Base-by-base conservation (phyloP, 2,888 invertebrate genomes). In the Heliconius sara region DNA sequence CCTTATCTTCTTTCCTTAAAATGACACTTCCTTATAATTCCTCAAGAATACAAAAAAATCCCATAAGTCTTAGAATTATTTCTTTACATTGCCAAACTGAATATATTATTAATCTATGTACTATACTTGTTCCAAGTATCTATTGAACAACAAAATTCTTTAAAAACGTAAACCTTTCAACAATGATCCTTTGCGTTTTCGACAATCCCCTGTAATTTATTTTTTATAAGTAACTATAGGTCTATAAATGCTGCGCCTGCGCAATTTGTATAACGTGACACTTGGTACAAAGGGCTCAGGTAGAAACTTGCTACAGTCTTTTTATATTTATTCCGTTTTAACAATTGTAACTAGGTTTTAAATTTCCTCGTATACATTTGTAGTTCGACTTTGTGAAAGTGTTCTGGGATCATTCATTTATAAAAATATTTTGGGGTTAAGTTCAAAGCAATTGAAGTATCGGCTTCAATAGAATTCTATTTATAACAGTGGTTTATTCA, bases 331-430 rank as follows among this genome's bases (percentile, higher is more conserved):
- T 78, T 30, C 66, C 65, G 47, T 77, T 77, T 71, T 30, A 66
- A 78, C 71, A 77, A 70, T 77, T 25, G 57, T 71, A 72, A 71
- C 70, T 25, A 52, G 73, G 73, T 78, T 78, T 78, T 67, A 67
- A 67, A 73, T 78, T 78, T 67, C 78, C 57, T 57, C 43, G 66
- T 66, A 60, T 60, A 22, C 10, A 22, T 63, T 65, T 73, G 68
- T 70, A n/a, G 73, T 57, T 52, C 30, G 19, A 65, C n/a, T 3
- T 43, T 22, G 73, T 66, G 73, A 78, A 78, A 78, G 73, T 77
- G 63, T 78, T 57, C 47, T 30, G 19, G 60, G 79, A 68, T 75
- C 63, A 27, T 27, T 75, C 68, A 60, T 68, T 30, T 77, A 65
- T 27, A 77, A n/a, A 73, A 27, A 66, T n/a, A n/a, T 73, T 73